A percentile compares a stretch with the other conserved stretches of the same genome.
phyloP scores from a whole-genome alignment of 2,888 invertebrate genomes.

The Dendrolimus houi region DNA sequence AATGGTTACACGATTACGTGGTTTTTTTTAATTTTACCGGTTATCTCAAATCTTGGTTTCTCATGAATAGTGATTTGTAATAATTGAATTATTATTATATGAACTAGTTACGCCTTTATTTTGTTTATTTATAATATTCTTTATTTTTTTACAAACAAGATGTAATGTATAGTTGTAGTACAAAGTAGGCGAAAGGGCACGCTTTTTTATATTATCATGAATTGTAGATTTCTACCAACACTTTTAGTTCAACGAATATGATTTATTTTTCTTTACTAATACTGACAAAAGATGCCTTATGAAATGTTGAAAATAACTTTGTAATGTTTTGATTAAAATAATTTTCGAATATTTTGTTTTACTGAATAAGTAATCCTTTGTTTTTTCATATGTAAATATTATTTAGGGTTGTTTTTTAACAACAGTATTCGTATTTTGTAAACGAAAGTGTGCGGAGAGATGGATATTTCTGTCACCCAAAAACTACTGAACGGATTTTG shows the following conservation, averaged over 20 bases:
- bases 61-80: too few species aligned
- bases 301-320: conserved; percentile 30
- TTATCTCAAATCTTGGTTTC: too few species aligned
- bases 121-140: conserved; percentile 11
- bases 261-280: conserved; percentile 4
- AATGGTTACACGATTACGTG: too few species aligned
- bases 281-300: conserved; percentile 32
- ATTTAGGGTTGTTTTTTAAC: not conserved
- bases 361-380: conserved; percentile 6
- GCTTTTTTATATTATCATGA: too few species aligned
- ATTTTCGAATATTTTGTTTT: conserved; percentile 5
- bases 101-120: conserved; percentile 1
- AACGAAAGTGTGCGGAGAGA: too few species aligned
- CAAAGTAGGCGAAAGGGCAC: conserved; percentile 7
- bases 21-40: too few species aligned
- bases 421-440: too few species aligned
- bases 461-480: too few species aligned
- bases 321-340: conserved; percentile 37
- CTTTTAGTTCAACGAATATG: conserved; percentile 1
- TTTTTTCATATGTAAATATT: conserved; percentile 9
- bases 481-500: too few species aligned
- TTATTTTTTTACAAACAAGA: conserved; percentile 11
- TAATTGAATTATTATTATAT: conserved; percentile 8
- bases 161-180: conserved; percentile 12
- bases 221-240: not conserved